These are phyloP conservation scores for Dorcus parallelipipedus DNA, from an alignment of 2,888 invertebrate species.

Conservation along the genomic window DNA sequence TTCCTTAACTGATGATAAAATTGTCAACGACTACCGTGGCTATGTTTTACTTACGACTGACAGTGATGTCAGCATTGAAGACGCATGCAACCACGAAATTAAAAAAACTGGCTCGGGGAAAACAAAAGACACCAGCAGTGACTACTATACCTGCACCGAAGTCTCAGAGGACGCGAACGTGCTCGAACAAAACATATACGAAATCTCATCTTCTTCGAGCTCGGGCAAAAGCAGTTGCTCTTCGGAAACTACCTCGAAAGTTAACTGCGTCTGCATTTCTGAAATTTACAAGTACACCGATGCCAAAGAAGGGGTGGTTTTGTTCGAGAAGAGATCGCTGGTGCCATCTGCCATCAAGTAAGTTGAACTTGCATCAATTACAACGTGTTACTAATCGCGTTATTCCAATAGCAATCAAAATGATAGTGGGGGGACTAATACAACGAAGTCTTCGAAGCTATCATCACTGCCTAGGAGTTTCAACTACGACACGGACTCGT, in stretches of 20 bases:
- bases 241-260: slow-evolving; percentile 2
- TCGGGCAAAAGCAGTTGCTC: not conserved
- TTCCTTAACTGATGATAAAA: slow-evolving; percentile 19
- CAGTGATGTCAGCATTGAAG: not conserved
- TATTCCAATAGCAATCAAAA: slow-evolving; percentile 15
- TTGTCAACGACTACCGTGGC: not conserved
- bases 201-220: slow-evolving; percentile 7
- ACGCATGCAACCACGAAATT: too few species aligned
- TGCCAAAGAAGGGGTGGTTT: slow-evolving; percentile 64
- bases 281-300: slow-evolving; percentile 77
- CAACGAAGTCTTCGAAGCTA: slow-evolving; percentile 19
- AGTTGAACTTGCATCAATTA: not conserved
- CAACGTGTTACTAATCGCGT: not conserved
- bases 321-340: slow-evolving; percentile 63
- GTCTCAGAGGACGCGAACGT: slow-evolving; percentile 24
- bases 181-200: slow-evolving; percentile 36
- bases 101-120: not conserved
- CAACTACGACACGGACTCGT: slow-evolving; percentile 64
- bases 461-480: slow-evolving; percentile 57
- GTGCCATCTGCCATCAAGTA: slow-evolving; percentile 56
- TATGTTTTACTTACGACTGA: not conserved
- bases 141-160: slow-evolving; percentile 42
- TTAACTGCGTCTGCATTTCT: slow-evolving; percentile 57
- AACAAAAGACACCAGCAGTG: slow-evolving; percentile 34
- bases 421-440: slow-evolving; percentile 21